Base-by-base conservation (phyloP, 2,797 vertebrate genomes). In the Cercopithecus hamlyni region DNA sequence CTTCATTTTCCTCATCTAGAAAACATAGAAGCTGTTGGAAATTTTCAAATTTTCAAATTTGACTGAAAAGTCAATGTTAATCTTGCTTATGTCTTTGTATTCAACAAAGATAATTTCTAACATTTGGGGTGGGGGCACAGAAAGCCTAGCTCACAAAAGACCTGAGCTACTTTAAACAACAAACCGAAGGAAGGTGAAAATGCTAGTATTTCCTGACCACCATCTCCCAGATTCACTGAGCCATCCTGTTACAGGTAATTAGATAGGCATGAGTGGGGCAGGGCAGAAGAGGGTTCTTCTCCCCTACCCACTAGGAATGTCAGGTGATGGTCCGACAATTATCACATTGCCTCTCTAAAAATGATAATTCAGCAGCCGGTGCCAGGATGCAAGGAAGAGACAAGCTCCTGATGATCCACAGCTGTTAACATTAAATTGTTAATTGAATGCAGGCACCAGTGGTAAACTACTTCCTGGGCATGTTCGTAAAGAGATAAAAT, bases 161-260 rank as follows among this genome's bases (percentile, higher is more conserved):
- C 13, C 36, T 76, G 15, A 88, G 15, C 26, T 81, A 45, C 19
- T 83, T 85, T 89, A 91, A 39, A 30, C 20, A 93, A 77, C 39
- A 93, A 88, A 86, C 20, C n/a, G 83, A 94, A 96, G 20, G 30
- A 90, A 88, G 7, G 36, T 90, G 57, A 75, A 96, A 90, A 77
- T 33, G 8, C n/a, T 89, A 19, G 26, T 80, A 8, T 92, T 94
- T 90, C 33, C 13, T 80, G 33, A 76, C 19, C 26, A 75, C 14
- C 22, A 90, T 73, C 33, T 84, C 75, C 15, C 48, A 52, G 15
- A 10, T 93, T 96, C 88, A 90, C 43, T 76, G 1, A 89, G 33
- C 76, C 19, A 81, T 82, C 43, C 7, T 67, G 61, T 67, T n/a
- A n/a, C 61, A 67, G 33, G 33, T 67, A 17, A 19, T 67, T 67